These are phyloP conservation scores for Coturnix japonica DNA, from an alignment of 2,113 vertebrate genomes.

Conservation along the genomic window DNA sequence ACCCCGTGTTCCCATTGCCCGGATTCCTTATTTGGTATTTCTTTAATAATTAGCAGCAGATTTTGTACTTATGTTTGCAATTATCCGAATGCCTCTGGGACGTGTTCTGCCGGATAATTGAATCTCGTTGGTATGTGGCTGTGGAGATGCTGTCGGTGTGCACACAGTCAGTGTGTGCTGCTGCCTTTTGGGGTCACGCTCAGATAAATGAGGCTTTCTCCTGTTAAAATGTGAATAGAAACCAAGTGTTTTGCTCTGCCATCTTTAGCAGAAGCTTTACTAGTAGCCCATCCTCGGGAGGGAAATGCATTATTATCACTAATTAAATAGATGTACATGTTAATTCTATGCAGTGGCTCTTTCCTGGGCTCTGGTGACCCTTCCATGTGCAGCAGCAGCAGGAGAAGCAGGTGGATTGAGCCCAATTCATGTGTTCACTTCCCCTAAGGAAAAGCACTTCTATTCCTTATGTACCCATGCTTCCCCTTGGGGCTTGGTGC, in stretches of 20 bases:
- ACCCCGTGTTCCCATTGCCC: background rate
- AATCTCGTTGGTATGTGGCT: conserved; percentile 36
- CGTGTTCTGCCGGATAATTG: conserved; percentile 25
- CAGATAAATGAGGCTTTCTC: background rate
- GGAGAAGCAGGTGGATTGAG: background rate
- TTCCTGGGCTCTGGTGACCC: background rate
- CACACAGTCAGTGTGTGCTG: accelerated
- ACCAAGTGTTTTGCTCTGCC: background rate
- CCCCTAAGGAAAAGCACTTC: accelerated
- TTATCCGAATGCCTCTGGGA: conserved; percentile 54
- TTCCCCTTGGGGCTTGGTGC: background rate
- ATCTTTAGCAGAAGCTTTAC: background rate
- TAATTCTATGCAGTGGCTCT: background rate
- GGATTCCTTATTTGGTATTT: conserved; percentile 33
- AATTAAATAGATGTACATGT: background rate
- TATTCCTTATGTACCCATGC: background rate
- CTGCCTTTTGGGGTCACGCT: background rate
- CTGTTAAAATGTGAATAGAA: background rate
- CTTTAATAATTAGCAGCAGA: conserved; percentile 56
- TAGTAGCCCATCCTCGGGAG: background rate
- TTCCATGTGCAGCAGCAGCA: accelerated
- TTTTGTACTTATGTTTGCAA: conserved; percentile 55
- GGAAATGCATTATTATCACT: background rate
- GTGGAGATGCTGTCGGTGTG: background rate
- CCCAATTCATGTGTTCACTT: background rate